Base-by-base conservation (phyloP, 64 coral and sea anemone genomes). In the Trachythela sp. region DNA sequence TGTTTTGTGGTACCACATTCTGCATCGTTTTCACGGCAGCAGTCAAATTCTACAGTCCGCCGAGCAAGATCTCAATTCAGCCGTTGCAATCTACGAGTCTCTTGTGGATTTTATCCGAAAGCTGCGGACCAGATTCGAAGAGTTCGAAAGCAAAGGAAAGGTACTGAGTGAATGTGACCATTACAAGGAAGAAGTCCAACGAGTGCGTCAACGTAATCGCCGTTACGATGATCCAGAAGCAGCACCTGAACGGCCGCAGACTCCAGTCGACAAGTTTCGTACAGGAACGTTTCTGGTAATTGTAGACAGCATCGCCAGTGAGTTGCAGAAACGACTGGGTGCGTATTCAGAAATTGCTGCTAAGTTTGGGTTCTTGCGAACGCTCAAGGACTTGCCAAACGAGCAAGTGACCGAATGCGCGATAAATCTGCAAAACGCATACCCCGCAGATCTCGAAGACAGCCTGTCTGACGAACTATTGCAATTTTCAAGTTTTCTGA, bases 101-200 rank as follows among this genome's bases (percentile, higher is more conserved):
- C 71, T 77, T 77, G 30, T 36, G 71, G 71, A 77, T 32, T 77
- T 77, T 32, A 32, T 32, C 71, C 59, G 59, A 77, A 77, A 77
- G 71, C 71, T 77, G 36, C 71, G 71, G 7, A 77, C 71, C 13
- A 27, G 71, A 77, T 77, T 77, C 26, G 71, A 77, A 77, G 71
- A 77, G 71, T 77, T 77, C 71, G 71, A 77, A 77, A 77, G 30
- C 7, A 77, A 77, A 38, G 71, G 71, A 77, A 77, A 77, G 71
- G 71, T 38, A 77, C 36, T 77, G 26, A 27, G 71, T 38, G 71
- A 77, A 35, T 77, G 71, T 35, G 71, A 77, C 30, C 71, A 77
- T 4, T 77, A n/a, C n/a, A n/a, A n/a, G n/a, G n/a, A n/a, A n/a
- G 71, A 77, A 4, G 71, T 35, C 71, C 71, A 77, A 77, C 71